Conservation (phyloP, 2,113 vertebrate genomes). For the Rhabdomys dilectus region DNA sequence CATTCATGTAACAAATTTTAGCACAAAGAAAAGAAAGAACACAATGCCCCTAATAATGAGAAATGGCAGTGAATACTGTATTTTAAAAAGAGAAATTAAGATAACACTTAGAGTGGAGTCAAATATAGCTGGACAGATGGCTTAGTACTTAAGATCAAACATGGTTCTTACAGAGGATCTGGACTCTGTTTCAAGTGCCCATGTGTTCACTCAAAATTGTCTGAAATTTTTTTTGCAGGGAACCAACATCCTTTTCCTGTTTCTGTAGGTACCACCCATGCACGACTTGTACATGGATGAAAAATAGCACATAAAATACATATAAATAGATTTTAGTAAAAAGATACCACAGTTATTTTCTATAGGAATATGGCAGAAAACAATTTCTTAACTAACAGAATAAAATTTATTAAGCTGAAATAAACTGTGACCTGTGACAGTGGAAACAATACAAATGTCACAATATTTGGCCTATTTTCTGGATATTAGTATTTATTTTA, state of each 20-base stretch:
- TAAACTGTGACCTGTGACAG: background rate
- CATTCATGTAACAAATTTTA: background rate
- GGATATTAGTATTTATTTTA: background rate
- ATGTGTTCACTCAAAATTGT: background rate
- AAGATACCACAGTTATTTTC: background rate
- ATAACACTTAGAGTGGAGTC: background rate
- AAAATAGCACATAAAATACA: background rate
- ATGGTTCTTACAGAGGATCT: background rate
- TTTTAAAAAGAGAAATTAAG: background rate
- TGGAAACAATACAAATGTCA: background rate
- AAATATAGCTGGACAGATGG: background rate
- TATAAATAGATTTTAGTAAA: background rate
- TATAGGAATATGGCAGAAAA: background rate
- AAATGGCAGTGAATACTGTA: background rate
- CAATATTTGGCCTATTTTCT: background rate
- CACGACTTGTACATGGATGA: background rate
- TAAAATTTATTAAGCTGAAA: background rate
- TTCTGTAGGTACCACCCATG: background rate
- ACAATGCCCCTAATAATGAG: background rate
- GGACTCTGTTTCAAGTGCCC: background rate
- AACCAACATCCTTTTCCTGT: background rate
- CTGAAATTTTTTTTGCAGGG: background rate
- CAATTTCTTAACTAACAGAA: background rate
- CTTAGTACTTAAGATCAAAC: background rate
- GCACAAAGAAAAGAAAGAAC: background rate